phyloP scores from a whole-genome alignment of 2,113 vertebrate genomes.

The Chamaetylas fuelleborni region DNA sequence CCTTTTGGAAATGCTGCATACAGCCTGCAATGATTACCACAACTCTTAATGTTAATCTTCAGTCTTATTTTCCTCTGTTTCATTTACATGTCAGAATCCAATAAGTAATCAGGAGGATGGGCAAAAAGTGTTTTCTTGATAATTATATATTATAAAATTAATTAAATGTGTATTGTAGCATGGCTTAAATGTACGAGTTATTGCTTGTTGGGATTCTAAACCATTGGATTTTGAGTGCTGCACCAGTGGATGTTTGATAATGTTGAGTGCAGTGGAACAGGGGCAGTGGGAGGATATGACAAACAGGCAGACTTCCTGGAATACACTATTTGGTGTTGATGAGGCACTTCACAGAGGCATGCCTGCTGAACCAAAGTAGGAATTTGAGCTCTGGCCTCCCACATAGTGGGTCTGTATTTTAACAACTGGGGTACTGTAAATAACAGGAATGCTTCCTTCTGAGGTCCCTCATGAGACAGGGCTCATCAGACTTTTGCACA shows the following conservation, averaged over 20 bases:
- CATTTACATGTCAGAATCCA: neutral
- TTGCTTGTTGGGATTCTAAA: neutral
- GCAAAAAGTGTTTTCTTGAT: neutral
- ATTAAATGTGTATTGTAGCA: neutral
- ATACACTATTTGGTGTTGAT: neutral
- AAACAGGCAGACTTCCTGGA: neutral
- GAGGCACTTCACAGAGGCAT: neutral
- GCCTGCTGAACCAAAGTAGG: neutral
- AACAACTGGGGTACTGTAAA: constrained; percentile 37
- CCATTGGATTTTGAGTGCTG: neutral
- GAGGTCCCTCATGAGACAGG: neutral
- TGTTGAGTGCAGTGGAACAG: neutral
- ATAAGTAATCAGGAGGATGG: neutral
- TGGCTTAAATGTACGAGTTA: neutral
- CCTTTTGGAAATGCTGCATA: neutral
- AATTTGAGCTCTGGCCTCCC: constrained; percentile 33
- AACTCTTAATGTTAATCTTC: fast-evolving
- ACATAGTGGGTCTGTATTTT: constrained; percentile 36
- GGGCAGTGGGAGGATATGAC: neutral
- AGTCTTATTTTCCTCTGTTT: neutral
- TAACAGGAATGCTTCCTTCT: neutral
- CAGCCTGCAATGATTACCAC: neutral
- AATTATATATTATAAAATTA: neutral
- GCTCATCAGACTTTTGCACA: constrained; percentile 3
- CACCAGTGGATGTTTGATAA: neutral